Conservation (phyloP, 2,888 invertebrate species). For the Polydrusus cervinus region DNA sequence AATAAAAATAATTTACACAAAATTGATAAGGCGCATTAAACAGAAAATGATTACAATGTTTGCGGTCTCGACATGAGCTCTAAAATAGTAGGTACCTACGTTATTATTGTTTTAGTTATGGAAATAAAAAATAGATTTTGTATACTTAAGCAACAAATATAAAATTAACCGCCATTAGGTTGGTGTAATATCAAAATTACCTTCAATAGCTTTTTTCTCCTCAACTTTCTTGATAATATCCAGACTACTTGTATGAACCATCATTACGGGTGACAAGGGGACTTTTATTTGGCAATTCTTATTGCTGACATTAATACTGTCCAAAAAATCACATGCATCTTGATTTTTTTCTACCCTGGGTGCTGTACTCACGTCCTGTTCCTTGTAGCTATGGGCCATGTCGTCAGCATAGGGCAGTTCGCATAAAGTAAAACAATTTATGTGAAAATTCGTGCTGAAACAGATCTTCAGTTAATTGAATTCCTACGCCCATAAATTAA, state of each 20-base stretch:
- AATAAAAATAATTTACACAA: no score
- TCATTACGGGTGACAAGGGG: constrained; percentile 49
- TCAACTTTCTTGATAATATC: constrained; percentile 40
- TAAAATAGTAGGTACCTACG: no score
- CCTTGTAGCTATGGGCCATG: constrained; percentile 43
- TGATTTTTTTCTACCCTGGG: constrained; percentile 49
- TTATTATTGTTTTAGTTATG: no score
- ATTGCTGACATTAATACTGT: constrained; percentile 52
- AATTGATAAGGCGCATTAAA: no score
- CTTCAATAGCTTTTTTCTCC: constrained; percentile 35
- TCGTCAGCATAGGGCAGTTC: constrained; percentile 56
- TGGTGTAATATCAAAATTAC: constrained; percentile 5
- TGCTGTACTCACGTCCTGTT: constrained; percentile 34
- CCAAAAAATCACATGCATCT: constrained; percentile 52
- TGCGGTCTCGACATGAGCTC: no score
- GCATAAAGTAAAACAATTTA: constrained; percentile 55
- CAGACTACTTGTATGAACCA: constrained; percentile 34
- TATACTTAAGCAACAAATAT: no score
- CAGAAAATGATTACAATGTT: no score
- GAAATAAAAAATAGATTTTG: no score
- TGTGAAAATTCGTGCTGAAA: constrained; percentile 42
- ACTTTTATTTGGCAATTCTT: constrained; percentile 48
- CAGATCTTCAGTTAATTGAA: neutral
- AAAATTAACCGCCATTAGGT: no score
- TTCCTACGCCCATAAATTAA: no score